A percentile compares a stretch with the other conserved stretches of the same genome.
phyloP scores from a whole-genome alignment of 2,113 vertebrate genomes.

The Chaenocephalus aceratus region DNA sequence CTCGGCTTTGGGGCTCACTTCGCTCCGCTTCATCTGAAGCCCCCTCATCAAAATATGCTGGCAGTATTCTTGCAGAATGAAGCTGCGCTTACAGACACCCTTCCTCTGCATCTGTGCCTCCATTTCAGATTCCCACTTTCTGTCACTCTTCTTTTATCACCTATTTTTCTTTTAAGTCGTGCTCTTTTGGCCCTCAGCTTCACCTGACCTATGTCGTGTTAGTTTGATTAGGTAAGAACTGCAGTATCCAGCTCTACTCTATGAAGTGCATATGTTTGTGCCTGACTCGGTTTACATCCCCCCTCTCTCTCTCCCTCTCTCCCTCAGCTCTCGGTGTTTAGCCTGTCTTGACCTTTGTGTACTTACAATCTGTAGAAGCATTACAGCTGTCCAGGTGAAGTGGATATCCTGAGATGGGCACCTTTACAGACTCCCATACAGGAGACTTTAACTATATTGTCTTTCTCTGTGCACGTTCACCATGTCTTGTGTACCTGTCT shows the following conservation, averaged over 20 bases:
- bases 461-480: neutral
- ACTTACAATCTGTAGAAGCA: constrained; percentile 18
- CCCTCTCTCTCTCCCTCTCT: neutral
- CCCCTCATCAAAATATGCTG: constrained; percentile 58
- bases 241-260: constrained; percentile 7
- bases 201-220: constrained; percentile 8
- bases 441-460: neutral
- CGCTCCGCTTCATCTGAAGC: constrained; percentile 59
- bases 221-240: constrained; percentile 18
- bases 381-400: constrained; percentile 20
- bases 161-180: neutral
- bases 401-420: constrained; percentile 14
- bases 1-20: constrained; percentile 58
- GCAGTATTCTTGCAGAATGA: neutral
- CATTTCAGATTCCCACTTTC: neutral
- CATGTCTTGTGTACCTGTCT: neutral
- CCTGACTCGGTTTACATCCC: constrained; percentile 27
- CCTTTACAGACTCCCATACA: neutral
- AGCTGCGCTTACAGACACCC: constrained; percentile 7
- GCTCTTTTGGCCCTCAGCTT: neutral
- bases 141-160: neutral
- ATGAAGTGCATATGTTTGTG: constrained; percentile 23
- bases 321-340: constrained; percentile 4
- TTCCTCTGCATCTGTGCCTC: neutral
- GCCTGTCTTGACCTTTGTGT: constrained; percentile 10